Evolutionary conservation across 2,797 vertebrate genomes (phyloP).

Genomic region (Acanthurus lineatus): DNA sequence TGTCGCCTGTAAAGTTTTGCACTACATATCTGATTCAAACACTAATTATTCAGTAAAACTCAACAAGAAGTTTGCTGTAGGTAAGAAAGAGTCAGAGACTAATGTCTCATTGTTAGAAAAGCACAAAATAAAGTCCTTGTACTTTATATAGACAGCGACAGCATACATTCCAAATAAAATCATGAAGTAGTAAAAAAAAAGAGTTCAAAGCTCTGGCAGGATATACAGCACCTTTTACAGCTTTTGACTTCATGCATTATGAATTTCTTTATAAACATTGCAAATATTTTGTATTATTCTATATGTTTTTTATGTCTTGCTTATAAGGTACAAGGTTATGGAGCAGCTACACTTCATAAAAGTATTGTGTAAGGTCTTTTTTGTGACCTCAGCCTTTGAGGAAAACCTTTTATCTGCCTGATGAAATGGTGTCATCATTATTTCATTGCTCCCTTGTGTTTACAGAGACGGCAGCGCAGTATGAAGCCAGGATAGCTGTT

Average conservation of each 20-base stretch:
- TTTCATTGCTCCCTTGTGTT: slow-evolving; percentile 24
- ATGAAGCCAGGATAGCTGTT: slow-evolving; percentile 83
- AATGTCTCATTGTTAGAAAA: neutral
- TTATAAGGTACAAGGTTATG: neutral
- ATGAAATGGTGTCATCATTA: neutral
- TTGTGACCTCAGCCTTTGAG: neutral
- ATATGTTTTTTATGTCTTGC: neutral
- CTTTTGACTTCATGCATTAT: too few relatives aligned
- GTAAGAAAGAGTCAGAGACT: neutral
- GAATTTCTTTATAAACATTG: neutral
- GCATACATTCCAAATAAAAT: neutral
- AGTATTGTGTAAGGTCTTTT: neutral
- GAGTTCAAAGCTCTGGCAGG: neutral
- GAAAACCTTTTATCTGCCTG: neutral
- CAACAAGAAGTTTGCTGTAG: neutral
- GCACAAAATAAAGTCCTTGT: neutral
- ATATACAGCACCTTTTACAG: neutral
- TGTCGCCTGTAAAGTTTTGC: neutral
- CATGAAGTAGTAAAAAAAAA: neutral
- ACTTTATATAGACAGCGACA: neutral
- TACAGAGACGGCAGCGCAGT: slow-evolving; percentile 85
- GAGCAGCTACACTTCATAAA: neutral
- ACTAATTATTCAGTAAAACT: neutral
- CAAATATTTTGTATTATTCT: neutral
- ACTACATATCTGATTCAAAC: neutral